Conservation (phyloP, 2,797 vertebrate species). For the Taenioides sp. region DNA sequence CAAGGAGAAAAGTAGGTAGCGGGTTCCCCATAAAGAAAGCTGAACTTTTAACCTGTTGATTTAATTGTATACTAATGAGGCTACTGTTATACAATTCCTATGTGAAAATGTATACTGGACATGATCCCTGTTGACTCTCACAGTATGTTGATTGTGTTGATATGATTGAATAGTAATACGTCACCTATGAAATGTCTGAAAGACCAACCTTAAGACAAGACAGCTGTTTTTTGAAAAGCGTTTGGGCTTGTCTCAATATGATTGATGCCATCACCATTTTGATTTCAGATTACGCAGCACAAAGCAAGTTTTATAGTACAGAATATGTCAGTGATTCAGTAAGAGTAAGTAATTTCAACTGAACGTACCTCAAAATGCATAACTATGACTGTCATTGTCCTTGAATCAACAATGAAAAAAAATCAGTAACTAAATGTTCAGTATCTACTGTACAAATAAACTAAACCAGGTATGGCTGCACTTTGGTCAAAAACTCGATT, state of each 20-base stretch:
- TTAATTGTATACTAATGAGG: neutral
- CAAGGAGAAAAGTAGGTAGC: neutral
- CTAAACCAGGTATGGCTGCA: neutral
- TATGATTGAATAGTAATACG: neutral
- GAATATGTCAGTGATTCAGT: no score
- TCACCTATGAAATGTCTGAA: neutral
- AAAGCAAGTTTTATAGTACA: no score
- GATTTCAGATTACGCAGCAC: neutral
- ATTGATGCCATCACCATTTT: neutral
- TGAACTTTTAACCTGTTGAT: neutral
- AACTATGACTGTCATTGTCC: neutral
- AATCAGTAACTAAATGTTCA: neutral
- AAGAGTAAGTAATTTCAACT: neutral
- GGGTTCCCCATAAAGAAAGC: neutral
- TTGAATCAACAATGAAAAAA: neutral
- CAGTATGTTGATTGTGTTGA: neutral
- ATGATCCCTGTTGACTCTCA: neutral
- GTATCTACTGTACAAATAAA: neutral
- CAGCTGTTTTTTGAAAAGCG: neutral
- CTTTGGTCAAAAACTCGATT: neutral
- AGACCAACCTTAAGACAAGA: neutral
- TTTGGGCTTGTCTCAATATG: neutral
- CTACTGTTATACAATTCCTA: neutral
- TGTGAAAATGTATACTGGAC: neutral
- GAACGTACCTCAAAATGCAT: neutral